These are phyloP conservation scores for Otolemur garnettii DNA, from an alignment of 2,113 vertebrate species.

Conservation along the genomic window DNA sequence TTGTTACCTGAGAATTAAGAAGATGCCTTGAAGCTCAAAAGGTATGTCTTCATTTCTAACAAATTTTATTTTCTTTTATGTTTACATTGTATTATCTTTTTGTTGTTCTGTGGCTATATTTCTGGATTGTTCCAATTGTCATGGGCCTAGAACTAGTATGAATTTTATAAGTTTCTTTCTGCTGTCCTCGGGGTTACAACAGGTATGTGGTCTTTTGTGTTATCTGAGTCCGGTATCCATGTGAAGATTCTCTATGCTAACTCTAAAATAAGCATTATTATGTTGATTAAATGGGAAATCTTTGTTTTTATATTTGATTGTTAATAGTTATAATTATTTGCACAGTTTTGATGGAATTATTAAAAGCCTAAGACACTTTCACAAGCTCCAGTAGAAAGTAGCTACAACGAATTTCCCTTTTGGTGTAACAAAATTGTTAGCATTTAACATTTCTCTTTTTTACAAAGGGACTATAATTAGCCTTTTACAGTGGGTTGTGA, in stretches of 20 bases:
- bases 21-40: not conserved
- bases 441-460: not conserved
- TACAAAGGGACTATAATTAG: not conserved
- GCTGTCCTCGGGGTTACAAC: not conserved
- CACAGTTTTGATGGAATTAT: not conserved
- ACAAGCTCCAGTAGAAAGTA: not conserved
- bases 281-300: not conserved
- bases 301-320: not conserved
- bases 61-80: not conserved
- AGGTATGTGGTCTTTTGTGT: not conserved
- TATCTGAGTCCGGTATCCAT: not conserved
- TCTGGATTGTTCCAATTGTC: not conserved
- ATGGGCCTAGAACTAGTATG: not conserved
- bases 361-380: not conserved
- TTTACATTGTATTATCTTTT: not conserved
- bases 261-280: not conserved
- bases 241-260: not conserved
- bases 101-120: not conserved
- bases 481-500: not conserved
- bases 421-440: not conserved
- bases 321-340: not conserved
- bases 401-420: not conserved
- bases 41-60: not conserved
- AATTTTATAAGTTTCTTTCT: not conserved
- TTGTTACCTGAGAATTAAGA: not conserved